Evolutionary conservation across 1,140 invertebrate species (phyloP), one percentile per base, ranked within the genome.

Genomic region (Drosophila mojavensis): DNA sequence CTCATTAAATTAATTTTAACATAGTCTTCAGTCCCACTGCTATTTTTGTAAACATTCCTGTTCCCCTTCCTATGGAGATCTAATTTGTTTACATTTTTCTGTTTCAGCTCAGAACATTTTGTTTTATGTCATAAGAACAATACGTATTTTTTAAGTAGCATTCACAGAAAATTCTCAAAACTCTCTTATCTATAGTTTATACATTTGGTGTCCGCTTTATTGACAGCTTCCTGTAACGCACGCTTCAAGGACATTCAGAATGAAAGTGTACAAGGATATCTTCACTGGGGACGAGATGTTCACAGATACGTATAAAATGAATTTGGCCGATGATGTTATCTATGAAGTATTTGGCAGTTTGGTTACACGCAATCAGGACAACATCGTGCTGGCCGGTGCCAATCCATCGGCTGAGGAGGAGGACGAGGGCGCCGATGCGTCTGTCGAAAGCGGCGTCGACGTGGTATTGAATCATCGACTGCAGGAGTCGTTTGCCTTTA

Each of bases 201-300:
- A 26, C 4, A 28, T 2, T 26, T 9, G 10, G 10, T 51, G 4
- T 11, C 11, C 10, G 11, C 10, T 5, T 51, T 39, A 36, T 10
- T 36, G 33, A 10, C 9, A 17, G 5, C 43, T 17, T 17, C 17
- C 6, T 47, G 24, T 6, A 30, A 30, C 28, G 28, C 28, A 6
- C 4, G 28, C 28, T 5, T 1, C 28, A 30, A 15, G 13, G 26
- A 9, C n/a, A 53, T 11, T 36, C 9, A 24, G 94, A 91, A 98
- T 98, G 98, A 98, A 94, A 92, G 97, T 99, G 93, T 98, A 96
- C 94, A 98, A 98, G 94, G 97, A 98, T 94, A 95, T 97, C 94
- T 96, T 98, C 93, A 92, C 94, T 97, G 97, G 97, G 81, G 98
- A 99, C 93, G 98, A 99, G 94, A 98, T 99, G 96, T 98, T 98